These are phyloP conservation scores for Hapalemur alaotrensis DNA, from an alignment of 2,797 vertebrate genomes.

Conservation along the genomic window DNA sequence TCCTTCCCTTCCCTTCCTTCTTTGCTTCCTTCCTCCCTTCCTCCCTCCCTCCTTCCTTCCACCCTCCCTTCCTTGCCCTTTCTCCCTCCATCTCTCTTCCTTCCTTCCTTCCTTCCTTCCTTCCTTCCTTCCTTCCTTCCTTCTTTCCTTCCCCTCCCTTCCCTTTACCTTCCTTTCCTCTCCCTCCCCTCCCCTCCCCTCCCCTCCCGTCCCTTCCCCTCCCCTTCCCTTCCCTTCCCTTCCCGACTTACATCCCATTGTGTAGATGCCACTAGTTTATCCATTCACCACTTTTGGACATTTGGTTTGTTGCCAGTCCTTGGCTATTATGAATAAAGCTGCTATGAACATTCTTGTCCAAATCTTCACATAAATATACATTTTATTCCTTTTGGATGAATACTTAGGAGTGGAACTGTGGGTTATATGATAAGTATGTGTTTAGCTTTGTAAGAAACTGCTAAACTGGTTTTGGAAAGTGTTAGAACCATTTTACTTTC, in stretches of 20 bases:
- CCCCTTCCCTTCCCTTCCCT: too few relatives aligned
- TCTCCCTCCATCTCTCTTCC: too few relatives aligned
- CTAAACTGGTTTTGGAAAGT: neutral
- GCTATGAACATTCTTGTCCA: neutral
- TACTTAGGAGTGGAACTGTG: neutral
- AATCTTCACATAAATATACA: neutral
- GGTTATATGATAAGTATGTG: neutral
- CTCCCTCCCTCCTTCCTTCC: fast-evolving
- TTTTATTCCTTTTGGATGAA: neutral
- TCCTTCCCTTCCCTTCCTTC: fast-evolving
- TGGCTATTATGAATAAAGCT: neutral
- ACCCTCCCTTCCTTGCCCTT: fast-evolving
- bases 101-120: fast-evolving
- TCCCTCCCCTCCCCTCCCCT: fast-evolving
- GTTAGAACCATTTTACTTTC: neutral
- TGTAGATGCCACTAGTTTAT: neutral
- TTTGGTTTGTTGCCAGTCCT: neutral
- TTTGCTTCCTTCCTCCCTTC: too few relatives aligned
- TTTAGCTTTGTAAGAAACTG: neutral
- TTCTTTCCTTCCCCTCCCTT: fast-evolving
- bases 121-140: fast-evolving
- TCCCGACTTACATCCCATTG: neutral
- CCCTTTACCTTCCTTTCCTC: fast-evolving
- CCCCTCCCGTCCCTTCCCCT: too few relatives aligned
- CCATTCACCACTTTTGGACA: neutral